Percentiles rank a stretch among this genome's conserved stretches.
These are phyloP conservation scores for Neostethus bicornis DNA, from an alignment of 2,797 vertebrate genomes.

Conservation along the genomic window DNA sequence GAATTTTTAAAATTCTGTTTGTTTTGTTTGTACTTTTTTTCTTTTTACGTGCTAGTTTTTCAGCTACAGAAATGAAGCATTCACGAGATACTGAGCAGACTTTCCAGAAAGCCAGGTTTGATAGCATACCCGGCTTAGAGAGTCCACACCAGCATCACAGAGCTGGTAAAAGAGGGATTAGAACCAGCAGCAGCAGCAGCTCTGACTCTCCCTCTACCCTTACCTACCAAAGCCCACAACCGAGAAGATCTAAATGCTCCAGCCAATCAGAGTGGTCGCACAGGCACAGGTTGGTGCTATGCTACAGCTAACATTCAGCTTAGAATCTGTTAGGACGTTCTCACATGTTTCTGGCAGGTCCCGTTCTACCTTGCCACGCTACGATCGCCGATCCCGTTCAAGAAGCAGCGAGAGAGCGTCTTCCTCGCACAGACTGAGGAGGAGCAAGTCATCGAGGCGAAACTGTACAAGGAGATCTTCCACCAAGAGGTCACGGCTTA, in stretches of 20 bases:
- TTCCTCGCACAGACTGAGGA: neutral
- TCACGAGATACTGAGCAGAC: neutral
- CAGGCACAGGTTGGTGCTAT: slow-evolving; percentile 44
- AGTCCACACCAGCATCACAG: slow-evolving; percentile 68
- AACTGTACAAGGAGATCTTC: neutral
- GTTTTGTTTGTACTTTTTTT: neutral
- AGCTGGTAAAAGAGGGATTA: slow-evolving; percentile 49
- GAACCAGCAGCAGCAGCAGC: slow-evolving; percentile 29
- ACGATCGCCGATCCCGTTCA: slow-evolving; percentile 28
- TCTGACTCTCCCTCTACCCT: slow-evolving; percentile 71
- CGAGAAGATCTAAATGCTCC: slow-evolving; percentile 20
- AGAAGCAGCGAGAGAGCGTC: neutral
- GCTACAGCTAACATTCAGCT: neutral
- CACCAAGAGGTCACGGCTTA: neutral
- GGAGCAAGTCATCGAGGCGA: neutral
- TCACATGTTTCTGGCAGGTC: no score
- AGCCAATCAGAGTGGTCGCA: slow-evolving; percentile 20
- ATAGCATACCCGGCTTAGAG: neutral
- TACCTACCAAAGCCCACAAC: slow-evolving; percentile 65
- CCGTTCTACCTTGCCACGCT: slow-evolving; percentile 59
- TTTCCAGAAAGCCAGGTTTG: slow-evolving; percentile 6
- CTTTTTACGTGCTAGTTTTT: slow-evolving; percentile 3
- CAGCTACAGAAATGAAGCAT: slow-evolving; percentile 11
- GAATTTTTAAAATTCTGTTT: neutral
- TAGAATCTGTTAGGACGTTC: slow-evolving; percentile 32